Conservation (phyloP, 1,140 invertebrate species). For the Drosophila prosaltans region DNA sequence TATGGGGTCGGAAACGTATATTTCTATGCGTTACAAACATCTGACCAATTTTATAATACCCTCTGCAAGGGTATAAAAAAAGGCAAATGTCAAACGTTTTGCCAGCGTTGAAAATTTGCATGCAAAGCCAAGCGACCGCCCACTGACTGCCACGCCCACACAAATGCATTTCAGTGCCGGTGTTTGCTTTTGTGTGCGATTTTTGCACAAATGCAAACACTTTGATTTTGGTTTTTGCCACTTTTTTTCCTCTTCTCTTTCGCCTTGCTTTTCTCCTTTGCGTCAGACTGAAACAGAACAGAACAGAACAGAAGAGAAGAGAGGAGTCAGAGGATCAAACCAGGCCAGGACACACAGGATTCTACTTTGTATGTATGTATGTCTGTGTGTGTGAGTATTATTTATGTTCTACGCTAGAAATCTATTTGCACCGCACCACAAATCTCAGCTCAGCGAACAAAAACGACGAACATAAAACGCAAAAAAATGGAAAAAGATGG, state of each 20-base stretch:
- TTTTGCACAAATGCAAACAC: conserved; percentile 78
- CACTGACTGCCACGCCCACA: conserved; percentile 40
- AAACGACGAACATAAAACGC: conserved; percentile 18
- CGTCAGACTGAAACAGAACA: conserved; percentile 18
- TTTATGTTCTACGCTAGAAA: conserved; percentile 81
- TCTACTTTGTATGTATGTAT: conserved; percentile 30
- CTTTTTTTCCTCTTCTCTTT: conserved; percentile 25
- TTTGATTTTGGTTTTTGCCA: conserved; percentile 68
- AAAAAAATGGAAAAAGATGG: conserved; percentile 21
- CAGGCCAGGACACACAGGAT: conserved; percentile 38
- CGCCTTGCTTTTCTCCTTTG: conserved; percentile 20
- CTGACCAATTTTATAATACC: too few species aligned
- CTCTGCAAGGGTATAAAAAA: too few species aligned
- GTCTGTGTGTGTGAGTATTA: conserved; percentile 69
- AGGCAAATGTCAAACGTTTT: conserved; percentile 79
- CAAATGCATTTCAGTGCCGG: conserved; percentile 19
- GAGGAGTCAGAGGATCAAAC: conserved; percentile 57
- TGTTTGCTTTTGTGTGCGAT: conserved; percentile 65
- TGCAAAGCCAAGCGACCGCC: conserved; percentile 53
- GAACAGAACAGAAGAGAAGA: background rate
- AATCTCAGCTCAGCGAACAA: conserved; percentile 76
- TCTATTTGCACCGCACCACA: conserved; percentile 82
- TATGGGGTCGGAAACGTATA: too few species aligned
- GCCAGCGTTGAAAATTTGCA: conserved; percentile 66
- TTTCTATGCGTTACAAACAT: too few species aligned